These are phyloP conservation scores for Sabatieria punctata DNA, from an alignment of 2,888 invertebrate genomes.

Conservation along the genomic window DNA sequence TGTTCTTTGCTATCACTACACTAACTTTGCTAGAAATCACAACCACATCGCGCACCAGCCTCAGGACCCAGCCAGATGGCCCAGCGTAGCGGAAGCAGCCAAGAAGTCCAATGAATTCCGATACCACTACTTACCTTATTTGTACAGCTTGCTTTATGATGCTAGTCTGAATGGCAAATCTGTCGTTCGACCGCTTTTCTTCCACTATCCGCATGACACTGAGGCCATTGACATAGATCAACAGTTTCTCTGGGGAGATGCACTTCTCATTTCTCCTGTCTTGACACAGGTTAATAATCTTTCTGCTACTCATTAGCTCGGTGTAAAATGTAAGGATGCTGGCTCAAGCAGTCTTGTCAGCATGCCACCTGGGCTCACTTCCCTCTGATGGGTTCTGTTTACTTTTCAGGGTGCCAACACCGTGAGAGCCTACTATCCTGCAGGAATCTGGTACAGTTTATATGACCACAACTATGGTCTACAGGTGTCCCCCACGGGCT, in stretches of 20 bases:
- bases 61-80: slow-evolving; percentile 27
- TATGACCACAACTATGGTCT: slow-evolving; percentile 15
- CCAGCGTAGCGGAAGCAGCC: background rate
- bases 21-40: slow-evolving; percentile 29
- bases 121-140: background rate
- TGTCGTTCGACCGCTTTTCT: slow-evolving; percentile 44
- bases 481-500: no score
- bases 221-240: background rate
- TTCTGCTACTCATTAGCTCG: no score
- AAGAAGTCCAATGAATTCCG: background rate
- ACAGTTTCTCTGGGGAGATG: slow-evolving; percentile 9
- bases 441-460: slow-evolving; percentile 29
- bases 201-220: no score
- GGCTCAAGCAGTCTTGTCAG: no score
- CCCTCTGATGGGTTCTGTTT: no score
- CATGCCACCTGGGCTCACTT: no score
- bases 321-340: no score
- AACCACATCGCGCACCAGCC: slow-evolving; percentile 17
- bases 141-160: no score
- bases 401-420: no score
- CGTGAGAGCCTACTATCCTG: no score
- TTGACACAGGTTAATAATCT: background rate
- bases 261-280: slow-evolving; percentile 5
- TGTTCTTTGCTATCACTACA: no score
- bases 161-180: no score